Evolutionary conservation across 2,797 vertebrate species (phyloP).

Genomic region (Mormyrops attenuatus): DNA sequence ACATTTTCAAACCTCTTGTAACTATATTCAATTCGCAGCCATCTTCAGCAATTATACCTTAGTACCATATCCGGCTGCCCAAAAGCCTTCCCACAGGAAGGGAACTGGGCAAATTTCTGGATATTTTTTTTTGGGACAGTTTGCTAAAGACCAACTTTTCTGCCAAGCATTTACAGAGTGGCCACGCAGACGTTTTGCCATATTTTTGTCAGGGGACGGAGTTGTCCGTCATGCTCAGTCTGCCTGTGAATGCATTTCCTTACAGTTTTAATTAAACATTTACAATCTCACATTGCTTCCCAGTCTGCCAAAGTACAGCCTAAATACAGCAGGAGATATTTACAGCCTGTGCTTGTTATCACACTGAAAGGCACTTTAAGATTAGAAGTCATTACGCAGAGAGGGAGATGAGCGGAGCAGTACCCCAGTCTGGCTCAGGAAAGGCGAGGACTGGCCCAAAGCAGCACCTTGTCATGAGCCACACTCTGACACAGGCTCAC

Average conservation of each 20-base stretch:
- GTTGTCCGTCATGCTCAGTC: background rate
- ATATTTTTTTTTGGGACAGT: background rate
- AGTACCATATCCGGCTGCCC: background rate
- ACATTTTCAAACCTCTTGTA: background rate
- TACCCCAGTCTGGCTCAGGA: background rate
- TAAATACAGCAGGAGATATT: background rate
- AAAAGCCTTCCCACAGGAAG: background rate
- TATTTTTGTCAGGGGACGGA: background rate
- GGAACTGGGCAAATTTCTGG: background rate
- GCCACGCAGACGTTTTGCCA: background rate
- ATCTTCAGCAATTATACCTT: background rate
- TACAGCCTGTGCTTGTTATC: background rate
- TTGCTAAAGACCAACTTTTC: background rate
- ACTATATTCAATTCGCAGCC: background rate
- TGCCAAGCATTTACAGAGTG: background rate
- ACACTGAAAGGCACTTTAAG: background rate
- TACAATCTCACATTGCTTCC: background rate
- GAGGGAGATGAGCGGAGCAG: background rate
- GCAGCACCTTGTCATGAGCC: background rate
- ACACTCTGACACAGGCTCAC: background rate
- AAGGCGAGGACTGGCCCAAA: background rate
- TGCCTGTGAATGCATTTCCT: background rate
- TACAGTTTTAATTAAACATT: conserved; percentile 3
- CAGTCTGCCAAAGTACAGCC: background rate
- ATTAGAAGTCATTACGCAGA: background rate